These are phyloP conservation scores for Wasmannia auropunctata DNA, from an alignment of 1,140 invertebrate species.

Conservation along the genomic window DNA sequence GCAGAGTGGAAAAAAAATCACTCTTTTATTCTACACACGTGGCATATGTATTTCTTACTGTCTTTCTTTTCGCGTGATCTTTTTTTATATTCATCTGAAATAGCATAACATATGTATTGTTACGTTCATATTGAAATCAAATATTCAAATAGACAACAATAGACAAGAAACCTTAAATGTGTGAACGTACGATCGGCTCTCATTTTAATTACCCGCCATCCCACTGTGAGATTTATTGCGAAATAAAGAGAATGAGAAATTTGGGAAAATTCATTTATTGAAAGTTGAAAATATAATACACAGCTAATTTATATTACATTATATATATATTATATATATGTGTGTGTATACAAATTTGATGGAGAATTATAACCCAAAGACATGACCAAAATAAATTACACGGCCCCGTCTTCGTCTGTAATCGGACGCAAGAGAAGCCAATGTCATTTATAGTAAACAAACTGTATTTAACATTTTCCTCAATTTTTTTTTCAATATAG, in stretches of 20 bases:
- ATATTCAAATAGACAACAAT: constrained; percentile 63
- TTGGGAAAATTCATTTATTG: constrained; percentile 48
- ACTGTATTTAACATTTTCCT: constrained; percentile 48
- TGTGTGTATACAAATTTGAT: constrained; percentile 73
- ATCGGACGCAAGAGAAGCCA: neutral
- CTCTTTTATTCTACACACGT: constrained; percentile 45
- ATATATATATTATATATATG: constrained; percentile 67
- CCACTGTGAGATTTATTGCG: neutral
- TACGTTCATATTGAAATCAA: constrained; percentile 71
- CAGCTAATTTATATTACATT: constrained; percentile 78
- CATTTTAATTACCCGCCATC: neutral
- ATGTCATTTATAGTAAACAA: neutral
- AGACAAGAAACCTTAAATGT: constrained; percentile 59
- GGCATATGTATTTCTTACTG: constrained; percentile 42
- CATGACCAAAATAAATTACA: constrained; percentile 63
- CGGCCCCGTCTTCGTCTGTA: constrained; percentile 15
- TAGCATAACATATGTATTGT: constrained; percentile 54
- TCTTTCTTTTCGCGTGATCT: constrained; percentile 63
- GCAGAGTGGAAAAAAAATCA: constrained; percentile 50
- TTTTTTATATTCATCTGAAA: constrained; percentile 71
- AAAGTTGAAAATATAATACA: constrained; percentile 82
- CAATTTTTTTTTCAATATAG: constrained; percentile 53
- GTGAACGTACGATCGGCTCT: constrained; percentile 4
- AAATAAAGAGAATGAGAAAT: neutral
- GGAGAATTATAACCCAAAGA: constrained; percentile 60